These are phyloP conservation scores for Pseudomyrmex pallidus DNA, from an alignment of 1,140 invertebrate genomes.

Conservation along the genomic window DNA sequence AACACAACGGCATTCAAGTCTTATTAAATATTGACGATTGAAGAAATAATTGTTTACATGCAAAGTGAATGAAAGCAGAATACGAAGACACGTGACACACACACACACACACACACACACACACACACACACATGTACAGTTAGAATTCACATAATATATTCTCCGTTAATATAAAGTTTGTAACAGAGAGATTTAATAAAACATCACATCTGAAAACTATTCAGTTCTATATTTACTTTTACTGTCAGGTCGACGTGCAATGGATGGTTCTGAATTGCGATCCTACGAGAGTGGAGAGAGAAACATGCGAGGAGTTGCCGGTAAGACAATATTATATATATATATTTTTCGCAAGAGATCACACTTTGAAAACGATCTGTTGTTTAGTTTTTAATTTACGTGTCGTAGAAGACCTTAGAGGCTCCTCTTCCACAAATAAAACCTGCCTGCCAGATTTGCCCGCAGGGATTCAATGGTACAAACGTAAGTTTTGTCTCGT, in stretches of 20 bases:
- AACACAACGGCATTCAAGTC: background rate
- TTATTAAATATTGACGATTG: background rate
- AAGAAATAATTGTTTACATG: background rate
- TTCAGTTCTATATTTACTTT: background rate
- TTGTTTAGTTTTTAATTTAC: conserved; percentile 51
- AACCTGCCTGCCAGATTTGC: conserved; percentile 83
- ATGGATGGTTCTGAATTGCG: conserved; percentile 92
- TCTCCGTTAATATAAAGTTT: too few species aligned
- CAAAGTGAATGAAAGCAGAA: background rate
- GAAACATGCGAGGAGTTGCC: conserved; percentile 91
- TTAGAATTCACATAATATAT: background rate
- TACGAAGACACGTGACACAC: too few species aligned
- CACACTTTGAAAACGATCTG: conserved; percentile 36
- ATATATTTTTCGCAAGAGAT: conserved; percentile 22
- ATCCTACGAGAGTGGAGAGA: conserved; percentile 89
- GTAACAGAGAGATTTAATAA: background rate
- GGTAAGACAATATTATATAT: conserved; percentile 78
- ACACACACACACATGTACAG: background rate
- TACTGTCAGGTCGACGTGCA: conserved; percentile 90
- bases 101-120: too few species aligned
- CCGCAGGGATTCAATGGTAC: conserved; percentile 88
- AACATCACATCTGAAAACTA: background rate
- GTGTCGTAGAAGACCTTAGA: conserved; percentile 58
- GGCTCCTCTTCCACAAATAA: conserved; percentile 61
- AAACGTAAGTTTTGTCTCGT: conserved; percentile 62